Evolutionary conservation across 2,797 vertebrate genomes (phyloP), one percentile per base, ranked within the genome.

Genomic region (Ctenosaura bakeri): DNA sequence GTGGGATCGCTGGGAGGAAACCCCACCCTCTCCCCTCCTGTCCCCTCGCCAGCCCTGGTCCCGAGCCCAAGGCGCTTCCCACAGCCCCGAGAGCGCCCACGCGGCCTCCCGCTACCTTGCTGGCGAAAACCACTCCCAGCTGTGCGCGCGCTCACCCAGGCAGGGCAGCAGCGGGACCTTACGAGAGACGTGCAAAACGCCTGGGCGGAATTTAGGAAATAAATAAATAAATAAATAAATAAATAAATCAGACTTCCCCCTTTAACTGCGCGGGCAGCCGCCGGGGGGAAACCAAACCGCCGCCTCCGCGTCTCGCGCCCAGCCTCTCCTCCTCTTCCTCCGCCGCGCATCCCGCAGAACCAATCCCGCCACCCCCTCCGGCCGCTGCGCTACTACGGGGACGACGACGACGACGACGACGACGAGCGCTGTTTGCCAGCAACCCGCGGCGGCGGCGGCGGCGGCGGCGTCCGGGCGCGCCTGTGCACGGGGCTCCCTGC

Each of bases 251-350:
- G 26, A 29, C 64, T 79, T 38, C 83, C 16, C 69, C 89, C 77
- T 87, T 76, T 64, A 87, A 87, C 38, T 52, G 85, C 54, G n/a
- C 76, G 69, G 74, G 54, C n/a, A 82, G 77, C 66, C 84, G 77
- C 83, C 26, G 79, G 54, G 54, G 88, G 83, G 62, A 81, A 80
- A 62, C 52, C 77, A 85, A 79, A 79, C 6, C 88, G 83, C 92
- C 89, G 85, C 88, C 91, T 92, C 87, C 82, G 7, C 52, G 56
- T 78, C 89, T 66, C 9, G 3, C 10, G 69, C 24, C 81, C 89
- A 46, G 64, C 78, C 80, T 74, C 8, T 52, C 32, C 82, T 85
- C 73, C n/a, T 29, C 20, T 5, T 62, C 59, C 59, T 62, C 83
- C 56, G 74, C 83, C 62, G 52, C 4, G 42, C 42, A 46, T 46